These are phyloP conservation scores for Hirudo medicinalis DNA, from an alignment of 1,140 invertebrate genomes.

Conservation along the genomic window DNA sequence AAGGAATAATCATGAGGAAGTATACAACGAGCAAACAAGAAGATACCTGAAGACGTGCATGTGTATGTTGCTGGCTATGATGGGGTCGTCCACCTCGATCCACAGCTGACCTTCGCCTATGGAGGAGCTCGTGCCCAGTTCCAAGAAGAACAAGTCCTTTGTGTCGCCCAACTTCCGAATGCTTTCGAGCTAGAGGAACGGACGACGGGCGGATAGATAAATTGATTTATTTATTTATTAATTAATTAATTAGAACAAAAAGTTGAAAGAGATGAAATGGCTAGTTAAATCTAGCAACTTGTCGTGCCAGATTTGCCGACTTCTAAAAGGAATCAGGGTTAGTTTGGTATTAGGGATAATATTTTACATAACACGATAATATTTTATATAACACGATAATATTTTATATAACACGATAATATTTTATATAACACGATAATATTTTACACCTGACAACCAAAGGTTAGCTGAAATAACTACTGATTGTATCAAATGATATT, in stretches of 20 bases:
- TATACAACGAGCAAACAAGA: no score
- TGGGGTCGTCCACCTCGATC: neutral
- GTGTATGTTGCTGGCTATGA: slow-evolving; percentile 6
- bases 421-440: neutral
- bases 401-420: neutral
- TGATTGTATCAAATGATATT: neutral
- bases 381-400: neutral
- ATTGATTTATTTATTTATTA: no score
- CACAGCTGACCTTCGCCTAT: neutral
- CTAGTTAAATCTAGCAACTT: no score
- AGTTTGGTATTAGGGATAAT: no score
- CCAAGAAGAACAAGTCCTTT: neutral
- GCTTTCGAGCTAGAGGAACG: neutral
- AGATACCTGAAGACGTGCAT: neutral
- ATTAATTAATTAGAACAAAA: no score
- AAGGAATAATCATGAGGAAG: no score
- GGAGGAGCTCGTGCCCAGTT: neutral
- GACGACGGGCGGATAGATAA: neutral
- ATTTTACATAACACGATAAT: neutral
- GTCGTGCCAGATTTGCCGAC: no score
- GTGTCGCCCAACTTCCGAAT: neutral
- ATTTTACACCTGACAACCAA: neutral
- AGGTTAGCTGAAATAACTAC: neutral
- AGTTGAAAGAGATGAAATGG: neutral
- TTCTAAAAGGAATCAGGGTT: neutral